A percentile compares a stretch with the other conserved stretches of the same genome.
phyloP scores from a whole-genome alignment of 2,113 vertebrate species.

The Thalassarche chlororhynchos region DNA sequence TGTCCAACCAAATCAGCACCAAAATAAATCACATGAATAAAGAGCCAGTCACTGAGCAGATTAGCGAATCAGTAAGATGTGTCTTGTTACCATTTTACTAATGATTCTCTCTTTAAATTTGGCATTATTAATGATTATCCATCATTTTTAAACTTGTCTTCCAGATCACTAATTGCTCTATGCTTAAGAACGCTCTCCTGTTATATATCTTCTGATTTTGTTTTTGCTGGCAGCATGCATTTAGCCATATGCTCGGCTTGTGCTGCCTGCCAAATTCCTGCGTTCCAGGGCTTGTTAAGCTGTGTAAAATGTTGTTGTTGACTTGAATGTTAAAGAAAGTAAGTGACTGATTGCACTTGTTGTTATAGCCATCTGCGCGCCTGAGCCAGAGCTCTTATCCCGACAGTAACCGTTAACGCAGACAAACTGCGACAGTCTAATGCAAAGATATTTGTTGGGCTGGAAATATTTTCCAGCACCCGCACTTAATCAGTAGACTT shows the following conservation, averaged over 20 bases:
- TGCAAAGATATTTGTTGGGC: background rate
- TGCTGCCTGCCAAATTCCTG: conserved; percentile 62
- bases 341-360: conserved; percentile 62
- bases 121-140: conserved; percentile 31
- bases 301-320: conserved; percentile 67
- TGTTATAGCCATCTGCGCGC: conserved; percentile 55
- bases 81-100: conserved; percentile 22
- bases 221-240: conserved; percentile 67
- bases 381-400: background rate
- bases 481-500: conserved; percentile 3
- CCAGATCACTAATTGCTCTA: background rate
- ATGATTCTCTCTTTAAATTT: conserved; percentile 18
- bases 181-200: background rate
- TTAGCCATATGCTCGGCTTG: conserved; percentile 67
- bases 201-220: conserved; percentile 55
- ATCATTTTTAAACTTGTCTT: conserved; percentile 1
- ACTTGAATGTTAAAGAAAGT: conserved; percentile 65
- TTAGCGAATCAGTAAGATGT: background rate
- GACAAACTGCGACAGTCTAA: background rate
- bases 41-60: background rate
- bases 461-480: conserved; percentile 28
- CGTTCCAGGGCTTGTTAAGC: conserved; percentile 62
- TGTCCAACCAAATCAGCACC: conserved; percentile 26
- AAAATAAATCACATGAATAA: conserved; percentile 27
- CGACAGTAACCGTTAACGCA: background rate